Evolutionary conservation across 2,797 vertebrate species (phyloP).

Genomic region (Gymnodraco acuticeps): DNA sequence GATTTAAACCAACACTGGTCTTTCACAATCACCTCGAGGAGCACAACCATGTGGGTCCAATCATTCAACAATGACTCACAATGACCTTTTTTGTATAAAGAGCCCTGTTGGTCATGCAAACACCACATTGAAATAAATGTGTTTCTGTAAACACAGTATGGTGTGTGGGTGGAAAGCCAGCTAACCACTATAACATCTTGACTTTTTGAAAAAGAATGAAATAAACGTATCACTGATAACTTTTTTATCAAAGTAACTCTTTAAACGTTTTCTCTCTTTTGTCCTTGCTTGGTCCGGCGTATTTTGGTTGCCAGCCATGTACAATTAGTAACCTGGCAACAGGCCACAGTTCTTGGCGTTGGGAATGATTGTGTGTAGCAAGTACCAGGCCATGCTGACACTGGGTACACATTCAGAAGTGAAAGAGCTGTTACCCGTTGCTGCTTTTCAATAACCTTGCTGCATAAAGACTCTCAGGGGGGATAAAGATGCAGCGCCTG

Average conservation of each 20-base stretch:
- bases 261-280: slow-evolving; percentile 38
- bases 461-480: slow-evolving; percentile 36
- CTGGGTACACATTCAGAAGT: slow-evolving; percentile 42
- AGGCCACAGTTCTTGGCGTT: slow-evolving; percentile 35
- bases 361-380: slow-evolving; percentile 42
- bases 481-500: slow-evolving; percentile 5
- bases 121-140: background rate
- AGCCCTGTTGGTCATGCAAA: background rate
- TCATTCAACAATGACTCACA: slow-evolving; percentile 50
- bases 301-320: slow-evolving; percentile 26
- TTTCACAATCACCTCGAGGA: slow-evolving; percentile 52
- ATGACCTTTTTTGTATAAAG: slow-evolving; percentile 12
- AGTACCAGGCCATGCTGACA: slow-evolving; percentile 37
- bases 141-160: background rate
- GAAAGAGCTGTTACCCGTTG: slow-evolving; percentile 42
- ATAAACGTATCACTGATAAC: background rate
- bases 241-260: slow-evolving; percentile 10
- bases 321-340: slow-evolving; percentile 75
- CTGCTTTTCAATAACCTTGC: slow-evolving; percentile 51
- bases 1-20: slow-evolving; percentile 40
- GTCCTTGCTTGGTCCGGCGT: slow-evolving; percentile 19
- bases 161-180: background rate
- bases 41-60: slow-evolving; percentile 41
- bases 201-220: slow-evolving; percentile 1
- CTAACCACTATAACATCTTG: background rate